Evolutionary conservation across 2,888 invertebrate genomes (phyloP).

Genomic region (Melipona beecheii): DNA sequence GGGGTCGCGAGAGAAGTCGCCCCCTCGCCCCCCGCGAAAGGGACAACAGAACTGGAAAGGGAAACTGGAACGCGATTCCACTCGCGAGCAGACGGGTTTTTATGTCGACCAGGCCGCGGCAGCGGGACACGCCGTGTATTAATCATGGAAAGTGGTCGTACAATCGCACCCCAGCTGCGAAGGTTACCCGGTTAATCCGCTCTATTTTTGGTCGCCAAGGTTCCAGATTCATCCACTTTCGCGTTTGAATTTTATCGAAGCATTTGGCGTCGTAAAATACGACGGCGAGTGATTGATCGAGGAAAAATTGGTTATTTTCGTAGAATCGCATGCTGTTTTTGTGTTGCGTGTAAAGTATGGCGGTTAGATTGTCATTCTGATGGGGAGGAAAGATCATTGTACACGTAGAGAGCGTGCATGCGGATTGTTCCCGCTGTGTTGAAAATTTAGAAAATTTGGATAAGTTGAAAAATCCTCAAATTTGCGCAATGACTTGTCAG

Average conservation of each 20-base stretch:
- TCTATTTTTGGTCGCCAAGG: conserved; percentile 31
- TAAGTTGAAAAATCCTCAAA: no score
- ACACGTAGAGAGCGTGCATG: no score
- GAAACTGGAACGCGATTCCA: conserved; percentile 16
- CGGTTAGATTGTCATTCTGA: no score
- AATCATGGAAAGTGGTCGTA: conserved; percentile 42
- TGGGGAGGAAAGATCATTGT: no score
- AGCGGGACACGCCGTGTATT: conserved; percentile 18
- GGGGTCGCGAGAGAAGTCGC: conserved; percentile 1
- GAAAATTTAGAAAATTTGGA: no score
- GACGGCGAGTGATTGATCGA: neutral
- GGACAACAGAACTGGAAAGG: no score
- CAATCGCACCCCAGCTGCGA: conserved; percentile 13
- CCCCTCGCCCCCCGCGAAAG: no score
- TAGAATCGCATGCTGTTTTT: no score
- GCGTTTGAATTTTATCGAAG: neutral
- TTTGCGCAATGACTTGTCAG: no score
- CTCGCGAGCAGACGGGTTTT: conserved; percentile 11
- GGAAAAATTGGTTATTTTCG: no score
- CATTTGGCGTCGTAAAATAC: neutral
- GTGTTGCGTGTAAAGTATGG: no score
- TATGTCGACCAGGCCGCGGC: neutral
- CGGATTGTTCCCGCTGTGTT: no score
- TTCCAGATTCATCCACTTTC: conserved; percentile 13
- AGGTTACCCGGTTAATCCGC: conserved; percentile 48